Conservation (phyloP, 2,113 vertebrate species). For the Megaleporinus macrocephalus region DNA sequence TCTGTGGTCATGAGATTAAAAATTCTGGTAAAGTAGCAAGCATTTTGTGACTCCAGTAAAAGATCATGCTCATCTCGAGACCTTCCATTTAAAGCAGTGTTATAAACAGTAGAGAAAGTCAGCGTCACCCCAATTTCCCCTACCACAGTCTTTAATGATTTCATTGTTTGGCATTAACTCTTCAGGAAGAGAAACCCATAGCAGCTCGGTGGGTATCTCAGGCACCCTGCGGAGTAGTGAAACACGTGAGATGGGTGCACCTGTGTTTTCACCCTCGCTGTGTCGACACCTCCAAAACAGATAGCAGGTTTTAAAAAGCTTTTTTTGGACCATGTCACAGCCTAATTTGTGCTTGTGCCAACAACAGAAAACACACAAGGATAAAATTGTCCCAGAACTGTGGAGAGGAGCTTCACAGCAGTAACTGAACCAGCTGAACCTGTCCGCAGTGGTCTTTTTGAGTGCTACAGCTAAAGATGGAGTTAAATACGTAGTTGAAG, state of each 20-base stretch:
- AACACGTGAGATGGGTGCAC: background rate
- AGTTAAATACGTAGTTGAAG: background rate
- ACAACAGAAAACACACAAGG: background rate
- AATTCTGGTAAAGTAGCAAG: no score
- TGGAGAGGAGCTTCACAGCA: background rate
- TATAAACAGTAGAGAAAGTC: no score
- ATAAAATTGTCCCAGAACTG: background rate
- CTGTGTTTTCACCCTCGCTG: background rate
- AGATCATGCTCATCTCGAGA: no score
- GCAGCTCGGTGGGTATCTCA: constrained; percentile 9
- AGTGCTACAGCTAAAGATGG: background rate
- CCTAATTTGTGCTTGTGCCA: background rate
- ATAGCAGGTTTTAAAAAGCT: constrained; percentile 9
- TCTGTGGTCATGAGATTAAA: no score
- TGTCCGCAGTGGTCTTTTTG: background rate
- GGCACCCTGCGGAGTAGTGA: background rate
- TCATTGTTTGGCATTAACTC: background rate
- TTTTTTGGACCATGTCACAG: background rate
- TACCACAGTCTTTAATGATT: background rate
- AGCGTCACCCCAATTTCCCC: no score
- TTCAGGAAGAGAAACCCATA: background rate
- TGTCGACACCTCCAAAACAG: background rate
- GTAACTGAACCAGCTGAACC: background rate
- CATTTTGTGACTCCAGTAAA: no score
- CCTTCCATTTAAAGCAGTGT: no score